Percentiles rank a stretch among this genome's conserved stretches.
These are phyloP conservation scores for Lepus timidus DNA, from an alignment of 2,113 vertebrate genomes.

Conservation along the genomic window DNA sequence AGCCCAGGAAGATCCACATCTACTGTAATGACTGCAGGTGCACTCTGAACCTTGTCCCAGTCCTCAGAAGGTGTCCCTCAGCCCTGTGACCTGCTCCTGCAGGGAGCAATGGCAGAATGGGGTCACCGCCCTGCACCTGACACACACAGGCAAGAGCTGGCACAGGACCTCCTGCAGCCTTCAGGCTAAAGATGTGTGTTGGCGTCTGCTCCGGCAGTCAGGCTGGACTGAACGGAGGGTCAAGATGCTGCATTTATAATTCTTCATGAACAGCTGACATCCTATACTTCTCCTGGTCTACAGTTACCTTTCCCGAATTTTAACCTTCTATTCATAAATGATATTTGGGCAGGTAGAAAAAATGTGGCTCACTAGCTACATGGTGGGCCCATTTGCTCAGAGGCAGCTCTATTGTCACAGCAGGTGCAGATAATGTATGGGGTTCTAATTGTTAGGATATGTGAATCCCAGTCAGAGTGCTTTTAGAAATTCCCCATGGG, in stretches of 20 bases:
- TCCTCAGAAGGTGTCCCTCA: not conserved
- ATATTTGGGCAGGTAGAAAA: not conserved
- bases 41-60: not conserved
- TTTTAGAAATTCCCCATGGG: constrained; percentile 77
- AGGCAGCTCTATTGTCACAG: constrained; percentile 74
- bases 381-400: constrained; percentile 53
- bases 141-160: not conserved
- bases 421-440: constrained; percentile 72
- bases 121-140: fast-evolving
- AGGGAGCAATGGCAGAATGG: not conserved
- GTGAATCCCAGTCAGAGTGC: constrained; percentile 58
- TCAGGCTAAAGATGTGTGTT: not conserved
- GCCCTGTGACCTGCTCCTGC: not conserved
- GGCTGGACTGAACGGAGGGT: not conserved
- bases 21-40: not conserved
- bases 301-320: constrained; percentile 63
- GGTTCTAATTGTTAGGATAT: constrained; percentile 81
- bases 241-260: not conserved
- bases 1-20: not conserved
- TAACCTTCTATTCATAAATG: constrained; percentile 59
- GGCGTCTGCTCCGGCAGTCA: not conserved
- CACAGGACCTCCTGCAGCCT: not conserved
- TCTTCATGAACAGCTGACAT: not conserved
- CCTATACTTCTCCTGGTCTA: not conserved
- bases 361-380: constrained; percentile 32